phyloP scores from a whole-genome alignment of 2,888 invertebrate species.

The Ashinkailepas kermadecensis region DNA sequence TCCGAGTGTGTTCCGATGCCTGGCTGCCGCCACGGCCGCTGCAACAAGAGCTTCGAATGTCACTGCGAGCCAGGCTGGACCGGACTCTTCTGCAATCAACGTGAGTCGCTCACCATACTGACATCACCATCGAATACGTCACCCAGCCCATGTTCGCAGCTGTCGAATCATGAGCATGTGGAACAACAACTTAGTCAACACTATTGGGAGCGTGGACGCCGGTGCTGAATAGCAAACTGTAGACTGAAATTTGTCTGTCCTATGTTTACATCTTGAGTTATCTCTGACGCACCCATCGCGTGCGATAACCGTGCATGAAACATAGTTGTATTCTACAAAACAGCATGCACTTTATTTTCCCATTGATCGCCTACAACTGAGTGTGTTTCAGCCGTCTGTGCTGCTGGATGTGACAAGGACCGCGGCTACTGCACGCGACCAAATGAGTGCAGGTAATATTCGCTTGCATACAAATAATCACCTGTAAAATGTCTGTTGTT shows the following conservation, averaged over 20 bases:
- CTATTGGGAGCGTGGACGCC: neutral
- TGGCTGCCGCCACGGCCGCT: slow-evolving; percentile 77
- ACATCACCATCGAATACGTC: neutral
- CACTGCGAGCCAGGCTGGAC: slow-evolving; percentile 78
- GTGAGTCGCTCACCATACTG: slow-evolving; percentile 50
- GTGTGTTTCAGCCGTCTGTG: slow-evolving; percentile 28
- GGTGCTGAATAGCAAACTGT: neutral
- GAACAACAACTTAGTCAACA: too few species aligned
- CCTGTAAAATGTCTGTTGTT: too few species aligned
- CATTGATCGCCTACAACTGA: neutral
- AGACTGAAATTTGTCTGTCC: too few species aligned
- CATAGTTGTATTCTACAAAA: neutral
- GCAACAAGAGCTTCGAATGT: slow-evolving; percentile 74
- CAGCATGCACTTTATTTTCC: neutral
- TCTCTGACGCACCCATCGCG: too few species aligned
- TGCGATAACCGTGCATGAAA: neutral
- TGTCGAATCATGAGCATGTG: too few species aligned
- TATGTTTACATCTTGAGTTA: too few species aligned
- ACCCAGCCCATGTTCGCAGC: too few species aligned
- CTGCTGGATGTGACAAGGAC: slow-evolving; percentile 27
- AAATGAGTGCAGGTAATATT: slow-evolving; percentile 31
- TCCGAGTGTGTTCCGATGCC: slow-evolving; percentile 77
- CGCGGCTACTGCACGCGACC: slow-evolving; percentile 30
- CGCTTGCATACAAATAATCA: too few species aligned
- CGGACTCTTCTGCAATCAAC: slow-evolving; percentile 79